Evolutionary conservation across 1,140 invertebrate species (phyloP).

Genomic region (Saxidomus purpurata): DNA sequence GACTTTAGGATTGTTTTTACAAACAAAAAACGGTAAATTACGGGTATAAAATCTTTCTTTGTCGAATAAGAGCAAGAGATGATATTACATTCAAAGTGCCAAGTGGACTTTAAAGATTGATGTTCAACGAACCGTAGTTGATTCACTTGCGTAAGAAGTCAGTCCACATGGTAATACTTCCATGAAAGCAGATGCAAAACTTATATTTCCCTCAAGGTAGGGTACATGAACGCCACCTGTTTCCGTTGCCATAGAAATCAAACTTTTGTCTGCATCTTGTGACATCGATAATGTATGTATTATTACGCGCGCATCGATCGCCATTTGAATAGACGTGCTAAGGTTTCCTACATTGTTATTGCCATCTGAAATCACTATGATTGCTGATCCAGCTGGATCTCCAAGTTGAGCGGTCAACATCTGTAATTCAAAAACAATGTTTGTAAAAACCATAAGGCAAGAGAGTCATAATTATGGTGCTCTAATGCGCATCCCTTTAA

Average conservation of each 20-base stretch:
- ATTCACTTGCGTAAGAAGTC: neutral
- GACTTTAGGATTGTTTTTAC: no score
- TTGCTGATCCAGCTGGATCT: neutral
- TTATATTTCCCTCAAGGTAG: constrained; percentile 29
- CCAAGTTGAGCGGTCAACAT: neutral
- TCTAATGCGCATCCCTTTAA: no score
- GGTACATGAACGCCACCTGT: neutral
- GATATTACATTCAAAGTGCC: neutral
- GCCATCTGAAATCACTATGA: constrained; percentile 42
- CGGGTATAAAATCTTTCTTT: neutral
- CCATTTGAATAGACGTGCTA: neutral
- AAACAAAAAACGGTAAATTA: no score
- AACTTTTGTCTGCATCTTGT: constrained; percentile 6
- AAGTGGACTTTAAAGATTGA: neutral
- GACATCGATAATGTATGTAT: constrained; percentile 25
- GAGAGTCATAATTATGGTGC: no score
- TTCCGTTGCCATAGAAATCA: neutral
- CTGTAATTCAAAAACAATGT: no score
- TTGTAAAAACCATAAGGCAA: no score
- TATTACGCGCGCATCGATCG: neutral
- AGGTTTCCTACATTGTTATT: neutral
- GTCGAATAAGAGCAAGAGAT: neutral
- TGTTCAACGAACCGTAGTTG: neutral
- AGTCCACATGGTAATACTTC: neutral
- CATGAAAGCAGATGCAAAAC: constrained; percentile 5